Evolutionary conservation across 2,113 vertebrate genomes (phyloP).

Genomic region (Falco punctatus): DNA sequence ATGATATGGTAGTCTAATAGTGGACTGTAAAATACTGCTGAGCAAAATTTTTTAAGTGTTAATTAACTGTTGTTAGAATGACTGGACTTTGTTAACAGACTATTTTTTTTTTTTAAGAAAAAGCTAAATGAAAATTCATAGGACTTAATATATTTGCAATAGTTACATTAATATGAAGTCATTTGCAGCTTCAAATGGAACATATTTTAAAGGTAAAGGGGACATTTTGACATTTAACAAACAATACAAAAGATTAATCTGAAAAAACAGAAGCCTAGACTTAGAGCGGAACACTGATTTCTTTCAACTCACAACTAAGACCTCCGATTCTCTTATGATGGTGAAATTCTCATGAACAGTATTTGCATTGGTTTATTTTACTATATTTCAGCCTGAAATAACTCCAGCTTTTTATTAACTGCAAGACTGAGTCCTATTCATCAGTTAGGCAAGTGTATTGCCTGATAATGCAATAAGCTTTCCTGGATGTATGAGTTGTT

Average conservation of each 20-base stretch:
- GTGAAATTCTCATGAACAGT: conserved; percentile 44
- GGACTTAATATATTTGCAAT: background rate
- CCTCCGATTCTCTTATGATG: conserved; percentile 23
- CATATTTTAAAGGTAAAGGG: background rate
- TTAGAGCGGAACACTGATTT: background rate
- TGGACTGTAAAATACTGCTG: background rate
- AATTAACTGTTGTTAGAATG: background rate
- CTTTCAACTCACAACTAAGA: conserved; percentile 24
- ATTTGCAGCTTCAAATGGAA: background rate
- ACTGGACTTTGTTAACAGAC: background rate
- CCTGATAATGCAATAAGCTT: conserved; percentile 79
- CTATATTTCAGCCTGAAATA: conserved; percentile 68
- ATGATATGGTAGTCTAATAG: background rate
- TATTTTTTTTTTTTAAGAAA: background rate
- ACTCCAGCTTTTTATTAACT: conserved; percentile 78
- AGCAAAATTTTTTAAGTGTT: background rate
- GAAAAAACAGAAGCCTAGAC: background rate
- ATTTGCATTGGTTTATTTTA: conserved; percentile 59
- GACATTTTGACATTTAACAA: background rate
- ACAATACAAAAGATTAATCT: background rate
- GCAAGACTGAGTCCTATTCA: conserved; percentile 78
- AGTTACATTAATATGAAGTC: background rate
- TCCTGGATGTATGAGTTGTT: conserved; percentile 74
- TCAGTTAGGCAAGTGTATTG: conserved; percentile 80
- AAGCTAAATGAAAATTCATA: background rate